A percentile compares a stretch with the other conserved stretches of the same genome.
Evolutionary conservation across 2,113 vertebrate species (phyloP).

Genomic region (Talpa occidentalis): DNA sequence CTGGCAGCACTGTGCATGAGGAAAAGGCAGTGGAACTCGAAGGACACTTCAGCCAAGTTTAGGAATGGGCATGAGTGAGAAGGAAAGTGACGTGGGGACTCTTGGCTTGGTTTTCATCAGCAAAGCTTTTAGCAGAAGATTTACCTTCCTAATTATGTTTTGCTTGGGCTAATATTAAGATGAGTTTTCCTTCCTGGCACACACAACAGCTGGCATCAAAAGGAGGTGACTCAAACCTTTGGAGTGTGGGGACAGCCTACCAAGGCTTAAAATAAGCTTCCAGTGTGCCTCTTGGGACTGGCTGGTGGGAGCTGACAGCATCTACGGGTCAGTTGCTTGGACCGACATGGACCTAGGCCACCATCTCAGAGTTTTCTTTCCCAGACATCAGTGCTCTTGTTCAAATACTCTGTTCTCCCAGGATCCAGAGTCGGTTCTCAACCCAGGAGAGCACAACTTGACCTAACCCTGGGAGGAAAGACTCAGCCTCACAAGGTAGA

Average conservation of each 20-base stretch:
- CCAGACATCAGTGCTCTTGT: neutral
- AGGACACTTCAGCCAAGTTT: neutral
- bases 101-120: neutral
- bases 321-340: neutral
- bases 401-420: neutral
- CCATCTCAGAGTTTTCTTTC: neutral
- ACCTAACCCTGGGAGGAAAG: neutral
- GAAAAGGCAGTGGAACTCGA: neutral
- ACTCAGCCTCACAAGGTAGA: neutral
- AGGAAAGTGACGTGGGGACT: neutral
- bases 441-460: neutral
- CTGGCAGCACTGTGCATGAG: too few species aligned
- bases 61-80: neutral
- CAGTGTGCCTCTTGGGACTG: neutral
- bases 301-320: too few species aligned
- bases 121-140: neutral
- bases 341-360: neutral
- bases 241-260: neutral
- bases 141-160: constrained; percentile 58
- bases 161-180: constrained; percentile 57
- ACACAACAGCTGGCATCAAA: constrained; percentile 55
- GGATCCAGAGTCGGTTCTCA: neutral
- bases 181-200: constrained; percentile 49
- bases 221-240: constrained; percentile 25
- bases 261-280: constrained; percentile 21